phyloP scores from a whole-genome alignment of 1,140 invertebrate species.

The Listronotus bonariensis region DNA sequence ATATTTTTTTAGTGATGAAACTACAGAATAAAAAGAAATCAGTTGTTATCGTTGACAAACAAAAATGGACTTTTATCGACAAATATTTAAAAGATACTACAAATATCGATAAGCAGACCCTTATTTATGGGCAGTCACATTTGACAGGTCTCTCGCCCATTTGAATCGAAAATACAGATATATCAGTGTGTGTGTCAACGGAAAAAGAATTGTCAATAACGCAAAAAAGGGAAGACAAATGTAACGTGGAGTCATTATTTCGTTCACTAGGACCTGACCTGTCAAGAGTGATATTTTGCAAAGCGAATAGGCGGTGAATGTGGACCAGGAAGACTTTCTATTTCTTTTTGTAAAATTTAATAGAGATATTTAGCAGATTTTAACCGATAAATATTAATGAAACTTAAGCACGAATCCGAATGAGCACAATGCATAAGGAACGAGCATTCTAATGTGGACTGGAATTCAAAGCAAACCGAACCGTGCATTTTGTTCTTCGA shows the following conservation, averaged over 20 bases:
- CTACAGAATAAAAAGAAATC: too few relatives aligned
- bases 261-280: slow-evolving; percentile 16
- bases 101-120: background rate
- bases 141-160: background rate
- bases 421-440: too few relatives aligned
- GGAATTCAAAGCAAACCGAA: too few relatives aligned
- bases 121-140: background rate
- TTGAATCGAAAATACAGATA: slow-evolving; percentile 9
- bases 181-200: background rate
- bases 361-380: slow-evolving; percentile 1
- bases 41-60: too few relatives aligned
- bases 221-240: slow-evolving; percentile 16
- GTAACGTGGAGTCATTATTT: slow-evolving; percentile 22
- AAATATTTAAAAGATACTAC: background rate
- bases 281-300: slow-evolving; percentile 1
- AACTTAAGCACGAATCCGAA: too few relatives aligned
- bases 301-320: slow-evolving; percentile 5
- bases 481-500: too few relatives aligned
- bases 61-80: background rate
- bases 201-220: slow-evolving; percentile 11
- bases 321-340: slow-evolving; percentile 3
- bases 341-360: background rate
- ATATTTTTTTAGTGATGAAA: too few relatives aligned
- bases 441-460: too few relatives aligned
- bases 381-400: too few relatives aligned